Base-by-base conservation (phyloP, 2,113 vertebrate genomes). In the Rynchops niger region DNA sequence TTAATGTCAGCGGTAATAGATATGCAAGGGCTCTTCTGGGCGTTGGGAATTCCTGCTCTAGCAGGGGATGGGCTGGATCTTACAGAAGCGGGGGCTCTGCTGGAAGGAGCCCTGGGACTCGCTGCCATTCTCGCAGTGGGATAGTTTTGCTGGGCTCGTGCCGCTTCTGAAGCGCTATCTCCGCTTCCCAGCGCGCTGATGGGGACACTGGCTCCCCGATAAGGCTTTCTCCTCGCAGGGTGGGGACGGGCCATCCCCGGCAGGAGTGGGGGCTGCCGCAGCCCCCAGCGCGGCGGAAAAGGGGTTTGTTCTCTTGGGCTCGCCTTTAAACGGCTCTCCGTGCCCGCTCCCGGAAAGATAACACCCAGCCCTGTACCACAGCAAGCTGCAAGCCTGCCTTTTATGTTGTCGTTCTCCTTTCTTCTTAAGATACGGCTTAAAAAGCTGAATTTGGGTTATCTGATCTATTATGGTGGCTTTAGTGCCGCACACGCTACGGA, bases 201-300 rank as follows among this genome's bases (percentile, higher is more conserved):
- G 93, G 82, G 81, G 74, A 93, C 34, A 5, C 2, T 6, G 90
- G 74, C 79, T 73, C 38, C 80, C 72, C 43, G 98, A 99, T 99
- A 99, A 98, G 96, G 90, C 86, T 80, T 55, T 22, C 65, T 27
- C 59, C 55, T 58, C 4, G 32, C 63, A 94, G 98, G 98, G 98
- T 49, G 98, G 97, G 96, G 97, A 86, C 88, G 10, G 85, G 86
- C 86, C 69, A 43, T 25, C 49, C 34, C n/a, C 71, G 20, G 66
- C 5, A 5, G 74, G 50, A 77, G 40, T 15, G 9, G 32, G 21
- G 15, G 88, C 47, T 63, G 42, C 80, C 5, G 0, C 62, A 25
- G 17, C 78, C 79, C 77, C 91, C 58, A 23, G 38, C 6, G 2
- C 2, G 5, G 42, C 21, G 2, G 9, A 25, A 73, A 34, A 78